Evolutionary conservation across 2,797 vertebrate species (phyloP).

Genomic region (Sebastes hubbsi): DNA sequence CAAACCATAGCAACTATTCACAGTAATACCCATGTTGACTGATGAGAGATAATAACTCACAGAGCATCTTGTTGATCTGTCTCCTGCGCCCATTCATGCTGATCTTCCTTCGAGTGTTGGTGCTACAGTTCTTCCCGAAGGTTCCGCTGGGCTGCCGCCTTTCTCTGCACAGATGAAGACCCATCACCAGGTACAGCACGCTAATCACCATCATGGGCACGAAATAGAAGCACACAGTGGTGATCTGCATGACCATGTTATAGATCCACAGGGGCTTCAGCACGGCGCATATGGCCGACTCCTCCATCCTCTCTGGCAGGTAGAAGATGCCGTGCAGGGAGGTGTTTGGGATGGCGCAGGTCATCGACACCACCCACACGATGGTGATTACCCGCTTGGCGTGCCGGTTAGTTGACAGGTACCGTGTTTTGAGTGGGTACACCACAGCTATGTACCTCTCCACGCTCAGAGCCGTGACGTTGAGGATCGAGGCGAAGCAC

Average conservation of each 20-base stretch:
- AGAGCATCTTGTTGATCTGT: constrained; percentile 87
- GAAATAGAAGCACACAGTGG: constrained; percentile 85
- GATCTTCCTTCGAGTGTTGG: constrained; percentile 65
- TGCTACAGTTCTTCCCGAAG: constrained; percentile 60
- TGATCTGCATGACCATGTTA: constrained; percentile 85
- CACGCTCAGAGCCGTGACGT: constrained; percentile 83
- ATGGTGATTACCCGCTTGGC: constrained; percentile 78
- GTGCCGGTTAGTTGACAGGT: constrained; percentile 81
- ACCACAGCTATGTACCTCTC: constrained; percentile 85
- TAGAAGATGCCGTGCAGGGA: constrained; percentile 83
- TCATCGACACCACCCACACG: constrained; percentile 77
- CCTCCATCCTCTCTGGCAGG: constrained; percentile 76
- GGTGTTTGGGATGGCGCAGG: constrained; percentile 85
- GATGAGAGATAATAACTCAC: constrained; percentile 67
- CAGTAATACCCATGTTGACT: background rate
- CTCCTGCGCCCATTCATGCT: constrained; percentile 70
- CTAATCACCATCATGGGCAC: constrained; percentile 84
- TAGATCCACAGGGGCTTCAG: constrained; percentile 86
- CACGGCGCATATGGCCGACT: constrained; percentile 84
- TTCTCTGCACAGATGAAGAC: constrained; percentile 77
- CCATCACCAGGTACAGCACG: constrained; percentile 83
- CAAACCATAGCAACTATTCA: background rate
- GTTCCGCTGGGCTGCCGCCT: constrained; percentile 43
- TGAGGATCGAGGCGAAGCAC: constrained; percentile 86
- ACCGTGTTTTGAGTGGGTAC: constrained; percentile 83